Evolutionary conservation across 2,797 vertebrate genomes (phyloP).

Genomic region (Telmatherina bonti): DNA sequence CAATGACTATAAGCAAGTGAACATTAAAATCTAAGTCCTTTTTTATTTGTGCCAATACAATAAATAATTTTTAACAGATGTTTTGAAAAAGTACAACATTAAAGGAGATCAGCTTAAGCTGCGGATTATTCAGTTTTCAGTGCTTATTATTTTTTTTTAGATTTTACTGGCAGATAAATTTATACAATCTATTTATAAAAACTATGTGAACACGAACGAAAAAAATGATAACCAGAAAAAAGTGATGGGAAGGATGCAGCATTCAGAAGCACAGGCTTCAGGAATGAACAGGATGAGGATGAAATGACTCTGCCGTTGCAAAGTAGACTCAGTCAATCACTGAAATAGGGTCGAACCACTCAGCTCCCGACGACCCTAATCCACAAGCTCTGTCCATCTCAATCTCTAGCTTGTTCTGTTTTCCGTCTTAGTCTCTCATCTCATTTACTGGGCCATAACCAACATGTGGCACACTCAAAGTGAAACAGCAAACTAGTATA

Average conservation of each 20-base stretch:
- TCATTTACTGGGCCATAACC: slow-evolving; percentile 30
- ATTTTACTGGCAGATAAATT: neutral
- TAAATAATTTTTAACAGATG: neutral
- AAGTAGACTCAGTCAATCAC: slow-evolving; percentile 31
- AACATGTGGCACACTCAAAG: slow-evolving; percentile 25
- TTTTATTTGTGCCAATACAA: neutral
- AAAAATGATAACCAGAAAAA: neutral
- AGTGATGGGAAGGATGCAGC: neutral
- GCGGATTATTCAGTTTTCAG: rapidly evolving
- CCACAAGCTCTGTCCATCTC: slow-evolving; percentile 55
- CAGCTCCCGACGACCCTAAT: slow-evolving; percentile 73
- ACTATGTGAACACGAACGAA: neutral
- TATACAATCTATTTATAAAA: neutral
- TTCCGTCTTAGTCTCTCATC: slow-evolving; percentile 31
- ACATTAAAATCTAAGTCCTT: neutral
- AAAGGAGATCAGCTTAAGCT: neutral
- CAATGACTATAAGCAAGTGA: neutral
- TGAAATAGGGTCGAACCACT: slow-evolving; percentile 72
- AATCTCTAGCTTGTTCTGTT: slow-evolving; percentile 22
- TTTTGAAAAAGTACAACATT: neutral
- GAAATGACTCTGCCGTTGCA: slow-evolving; percentile 37
- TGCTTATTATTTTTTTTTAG: neutral
- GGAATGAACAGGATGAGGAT: slow-evolving; percentile 3
- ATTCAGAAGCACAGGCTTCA: slow-evolving; percentile 13
- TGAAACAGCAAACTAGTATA: slow-evolving; percentile 21